phyloP scores from a whole-genome alignment of 1,140 invertebrate species.

The Formica selysi region DNA sequence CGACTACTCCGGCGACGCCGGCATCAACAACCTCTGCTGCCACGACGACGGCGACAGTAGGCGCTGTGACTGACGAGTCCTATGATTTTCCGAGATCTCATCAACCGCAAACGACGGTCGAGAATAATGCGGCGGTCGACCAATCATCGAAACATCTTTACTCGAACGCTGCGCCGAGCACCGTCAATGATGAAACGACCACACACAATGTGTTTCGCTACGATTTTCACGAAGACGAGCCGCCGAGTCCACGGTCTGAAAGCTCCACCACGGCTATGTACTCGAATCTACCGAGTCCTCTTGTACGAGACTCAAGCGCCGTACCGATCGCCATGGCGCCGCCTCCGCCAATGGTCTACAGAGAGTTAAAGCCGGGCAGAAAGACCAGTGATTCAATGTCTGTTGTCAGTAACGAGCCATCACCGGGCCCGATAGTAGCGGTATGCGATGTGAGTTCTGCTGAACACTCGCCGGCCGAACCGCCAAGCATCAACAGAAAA shows the following conservation, averaged over 20 bases:
- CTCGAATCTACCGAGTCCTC: constrained; percentile 88
- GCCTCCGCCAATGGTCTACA: constrained; percentile 89
- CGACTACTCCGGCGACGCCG: constrained; percentile 82
- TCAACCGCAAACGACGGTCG: constrained; percentile 82
- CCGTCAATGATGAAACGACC: constrained; percentile 86
- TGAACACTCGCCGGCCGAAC: constrained; percentile 84
- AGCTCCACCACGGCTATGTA: constrained; percentile 86
- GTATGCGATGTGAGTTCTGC: constrained; percentile 79
- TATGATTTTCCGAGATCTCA: constrained; percentile 92
- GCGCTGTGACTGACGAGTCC: constrained; percentile 88
- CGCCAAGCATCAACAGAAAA: constrained; percentile 87
- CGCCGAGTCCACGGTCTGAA: constrained; percentile 87
- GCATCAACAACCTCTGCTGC: constrained; percentile 79
- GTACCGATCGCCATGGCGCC: constrained; percentile 83
- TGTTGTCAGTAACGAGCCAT: constrained; percentile 84
- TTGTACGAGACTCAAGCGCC: constrained; percentile 80
- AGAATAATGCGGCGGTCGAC: constrained; percentile 73
- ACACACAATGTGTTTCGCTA: constrained; percentile 87
- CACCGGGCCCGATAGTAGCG: constrained; percentile 77
- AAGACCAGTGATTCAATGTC: constrained; percentile 88
- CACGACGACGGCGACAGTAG: constrained; percentile 68
- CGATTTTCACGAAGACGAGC: constrained; percentile 87
- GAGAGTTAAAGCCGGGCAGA: constrained; percentile 92
- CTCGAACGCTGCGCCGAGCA: constrained; percentile 90
- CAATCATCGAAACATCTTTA: constrained; percentile 88